A percentile compares a stretch with the other conserved stretches of the same genome.
Evolutionary conservation across 2,888 invertebrate species (phyloP).

Genomic region (Sceliomorpha sp.): DNA sequence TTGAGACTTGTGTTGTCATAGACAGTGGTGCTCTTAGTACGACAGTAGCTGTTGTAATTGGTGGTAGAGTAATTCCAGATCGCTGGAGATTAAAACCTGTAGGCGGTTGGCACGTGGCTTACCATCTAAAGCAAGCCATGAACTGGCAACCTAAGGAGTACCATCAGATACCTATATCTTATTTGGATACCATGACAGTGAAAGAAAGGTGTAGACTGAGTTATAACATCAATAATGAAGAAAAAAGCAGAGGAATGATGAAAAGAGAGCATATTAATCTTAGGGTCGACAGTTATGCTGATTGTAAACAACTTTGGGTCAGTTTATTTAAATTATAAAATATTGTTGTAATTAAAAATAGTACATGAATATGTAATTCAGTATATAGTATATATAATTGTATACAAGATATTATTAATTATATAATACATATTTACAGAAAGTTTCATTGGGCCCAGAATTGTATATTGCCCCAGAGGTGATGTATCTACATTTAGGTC

Average conservation of each 20-base stretch:
- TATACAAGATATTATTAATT: too few species aligned
- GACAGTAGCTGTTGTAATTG: conserved; percentile 78
- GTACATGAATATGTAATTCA: too few species aligned
- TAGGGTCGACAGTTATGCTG: conserved; percentile 73
- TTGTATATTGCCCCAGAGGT: conserved; percentile 79
- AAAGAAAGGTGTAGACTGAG: conserved; percentile 78
- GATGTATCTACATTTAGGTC: conserved; percentile 77
- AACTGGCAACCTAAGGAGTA: conserved; percentile 77
- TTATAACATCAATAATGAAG: conserved; percentile 77
- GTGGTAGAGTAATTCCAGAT: conserved; percentile 76
- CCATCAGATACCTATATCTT: conserved; percentile 77
- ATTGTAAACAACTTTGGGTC: conserved; percentile 76
- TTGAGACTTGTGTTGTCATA: conserved; percentile 79
- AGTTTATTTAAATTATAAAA: too few species aligned
- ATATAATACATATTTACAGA: conserved; percentile 70
- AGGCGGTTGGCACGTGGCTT: conserved; percentile 80
- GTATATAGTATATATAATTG: too few species aligned
- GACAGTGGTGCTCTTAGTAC: conserved; percentile 80
- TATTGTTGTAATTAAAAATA: too few species aligned
- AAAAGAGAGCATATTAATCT: conserved; percentile 74
- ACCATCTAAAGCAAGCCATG: conserved; percentile 78
- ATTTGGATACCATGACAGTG: conserved; percentile 76
- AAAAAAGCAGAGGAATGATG: conserved; percentile 63
- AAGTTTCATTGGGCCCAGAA: conserved; percentile 77
- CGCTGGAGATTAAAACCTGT: conserved; percentile 77